Evolutionary conservation across 2,888 invertebrate genomes (phyloP), one percentile per base, ranked within the genome.

Genomic region (Matsumyia berberina): DNA sequence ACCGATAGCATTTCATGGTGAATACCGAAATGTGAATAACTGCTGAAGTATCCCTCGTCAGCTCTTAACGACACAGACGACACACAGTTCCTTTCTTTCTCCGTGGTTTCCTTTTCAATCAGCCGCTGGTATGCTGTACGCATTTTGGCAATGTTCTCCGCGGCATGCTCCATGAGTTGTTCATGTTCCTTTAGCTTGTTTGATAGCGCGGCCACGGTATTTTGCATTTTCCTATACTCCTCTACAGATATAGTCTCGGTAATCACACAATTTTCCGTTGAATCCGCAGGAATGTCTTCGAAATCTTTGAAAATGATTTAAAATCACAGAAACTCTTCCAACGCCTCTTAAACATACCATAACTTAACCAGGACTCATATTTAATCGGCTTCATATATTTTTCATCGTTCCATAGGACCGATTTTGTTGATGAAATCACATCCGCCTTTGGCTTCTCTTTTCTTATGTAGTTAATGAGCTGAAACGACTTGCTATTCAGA

Each of bases 1-100:
- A 95, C 95, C 89, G 96, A 95, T 39, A 99, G 93, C 99, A 99
- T 99, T 89, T 97, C 97, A 89, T 97, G 95, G 92, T 99, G 99
- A 89, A 98, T 98, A 19, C 95, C 95, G 92, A 96, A 97, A 92
- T 98, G 97, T 62, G 97, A 95, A 89, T 98, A 98, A 1, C 96
- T 96, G 89, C 93, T 95, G 87, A 96, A 96, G 91, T 96, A 96
- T 55, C 94, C 94, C 88, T 94, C 95, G 90, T 97, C 97, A 88
- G 94, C 87, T 9, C 74, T 92, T 7, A 91, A 91, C 0, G 92
- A 92, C 89, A 92, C 92, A 6, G 85, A 70, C 0, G 73, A 67
- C 11, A 73, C 58, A 39, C 57, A 67, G 12, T 42, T 70, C 29
- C 2, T 78, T 1, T 64, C 79, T 7, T 49, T 39, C 4, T 62